Conservation (phyloP, 2,888 invertebrate genomes). For the Aphodius granarius region DNA sequence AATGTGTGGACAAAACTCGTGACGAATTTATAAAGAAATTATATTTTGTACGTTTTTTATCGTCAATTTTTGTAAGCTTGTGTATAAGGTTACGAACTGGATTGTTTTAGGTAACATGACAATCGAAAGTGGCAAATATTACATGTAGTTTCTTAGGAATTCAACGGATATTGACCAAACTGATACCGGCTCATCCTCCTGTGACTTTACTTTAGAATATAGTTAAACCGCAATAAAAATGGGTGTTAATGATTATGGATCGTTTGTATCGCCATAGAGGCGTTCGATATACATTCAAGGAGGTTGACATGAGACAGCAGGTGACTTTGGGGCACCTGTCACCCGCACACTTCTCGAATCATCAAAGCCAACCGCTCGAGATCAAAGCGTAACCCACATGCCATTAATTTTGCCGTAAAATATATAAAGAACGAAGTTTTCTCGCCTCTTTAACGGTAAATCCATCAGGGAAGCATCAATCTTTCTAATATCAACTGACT, state of each 20-base stretch:
- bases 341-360: background rate
- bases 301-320: background rate
- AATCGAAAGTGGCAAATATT: too few relatives aligned
- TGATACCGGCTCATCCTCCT: too few relatives aligned
- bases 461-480: background rate
- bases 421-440: background rate
- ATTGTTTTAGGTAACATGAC: too few relatives aligned
- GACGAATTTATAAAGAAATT: background rate
- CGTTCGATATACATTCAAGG: background rate
- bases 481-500: background rate
- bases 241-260: background rate
- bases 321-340: background rate
- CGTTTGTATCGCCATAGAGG: background rate
- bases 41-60: too few relatives aligned
- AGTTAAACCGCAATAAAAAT: background rate
- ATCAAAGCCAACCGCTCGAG: background rate
- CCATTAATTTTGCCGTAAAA: background rate
- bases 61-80: too few relatives aligned
- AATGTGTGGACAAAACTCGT: background rate
- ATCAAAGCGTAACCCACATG: background rate
- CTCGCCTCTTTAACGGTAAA: background rate
- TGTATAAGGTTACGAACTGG: too few relatives aligned
- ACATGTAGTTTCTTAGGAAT: too few relatives aligned
- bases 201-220: too few relatives aligned
- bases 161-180: too few relatives aligned